These are phyloP conservation scores for Prionailurus bengalensis DNA, from an alignment of 2,113 vertebrate genomes.

Conservation along the genomic window DNA sequence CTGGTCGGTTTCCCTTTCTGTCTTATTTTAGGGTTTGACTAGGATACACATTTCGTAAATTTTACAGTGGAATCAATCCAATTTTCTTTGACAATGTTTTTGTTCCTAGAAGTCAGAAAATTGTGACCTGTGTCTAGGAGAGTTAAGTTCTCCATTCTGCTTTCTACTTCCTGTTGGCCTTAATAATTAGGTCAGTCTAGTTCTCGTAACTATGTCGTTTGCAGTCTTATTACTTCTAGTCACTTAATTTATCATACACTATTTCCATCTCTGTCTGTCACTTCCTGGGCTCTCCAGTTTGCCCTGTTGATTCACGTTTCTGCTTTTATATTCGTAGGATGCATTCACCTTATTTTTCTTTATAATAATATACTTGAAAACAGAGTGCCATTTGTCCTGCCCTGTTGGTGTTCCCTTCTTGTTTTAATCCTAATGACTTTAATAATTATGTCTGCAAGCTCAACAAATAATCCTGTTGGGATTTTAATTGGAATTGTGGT, in stretches of 20 bases:
- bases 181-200: not conserved
- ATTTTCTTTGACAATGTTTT: not conserved
- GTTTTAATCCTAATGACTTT: constrained; percentile 63
- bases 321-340: not conserved
- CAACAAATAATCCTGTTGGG: constrained; percentile 73
- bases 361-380: constrained; percentile 39
- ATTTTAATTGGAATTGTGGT: constrained; percentile 67
- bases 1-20: not conserved
- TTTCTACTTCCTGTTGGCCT: not conserved
- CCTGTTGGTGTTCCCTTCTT: not conserved
- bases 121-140: not conserved
- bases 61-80: not conserved
- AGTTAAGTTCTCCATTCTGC: not conserved
- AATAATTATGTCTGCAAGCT: constrained; percentile 59
- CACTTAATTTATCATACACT: not conserved
- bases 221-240: not conserved
- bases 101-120: not conserved
- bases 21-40: not conserved
- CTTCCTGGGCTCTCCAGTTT: not conserved
- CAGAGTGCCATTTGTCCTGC: constrained; percentile 8
- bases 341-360: constrained; percentile 57
- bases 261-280: not conserved
- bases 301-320: not conserved
- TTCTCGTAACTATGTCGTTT: too few species aligned
- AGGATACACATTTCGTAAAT: not conserved